Evolutionary conservation across 2,113 vertebrate species (phyloP).

Genomic region (Anthoscopus minutus): DNA sequence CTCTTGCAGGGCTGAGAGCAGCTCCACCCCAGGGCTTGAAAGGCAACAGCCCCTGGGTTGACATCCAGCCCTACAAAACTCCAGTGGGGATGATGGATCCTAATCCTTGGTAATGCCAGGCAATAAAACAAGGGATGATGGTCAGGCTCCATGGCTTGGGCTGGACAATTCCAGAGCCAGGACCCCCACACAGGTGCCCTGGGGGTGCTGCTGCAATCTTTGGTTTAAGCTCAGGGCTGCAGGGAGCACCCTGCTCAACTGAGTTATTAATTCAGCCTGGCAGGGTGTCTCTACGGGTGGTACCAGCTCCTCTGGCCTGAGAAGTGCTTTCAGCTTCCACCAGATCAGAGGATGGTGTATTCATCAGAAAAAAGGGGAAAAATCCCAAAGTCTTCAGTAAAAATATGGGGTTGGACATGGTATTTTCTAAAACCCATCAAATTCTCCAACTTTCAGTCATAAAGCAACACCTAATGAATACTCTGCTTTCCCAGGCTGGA

Average conservation of each 20-base stretch:
- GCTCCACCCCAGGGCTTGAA: not conserved
- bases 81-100: not conserved
- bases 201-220: not conserved
- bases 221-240: not conserved
- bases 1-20: not conserved
- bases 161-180: not conserved
- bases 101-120: not conserved
- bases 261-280: not conserved
- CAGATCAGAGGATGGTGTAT: not conserved
- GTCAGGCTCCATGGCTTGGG: rapidly evolving
- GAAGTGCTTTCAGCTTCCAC: not conserved
- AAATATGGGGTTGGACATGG: not conserved
- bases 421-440: not conserved
- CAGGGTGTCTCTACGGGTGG: rapidly evolving
- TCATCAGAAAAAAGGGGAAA: not conserved
- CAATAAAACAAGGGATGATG: not conserved
- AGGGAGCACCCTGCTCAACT: not conserved
- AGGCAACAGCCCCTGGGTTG: not conserved
- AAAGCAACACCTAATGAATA: not conserved
- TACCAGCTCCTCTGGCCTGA: rapidly evolving
- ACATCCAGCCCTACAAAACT: not conserved
- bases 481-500: not conserved
- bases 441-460: not conserved
- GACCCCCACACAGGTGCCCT: too few species aligned
- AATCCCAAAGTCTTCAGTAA: not conserved